phyloP scores from a whole-genome alignment of 2,888 invertebrate species.

The Latrodectus hesperus region DNA sequence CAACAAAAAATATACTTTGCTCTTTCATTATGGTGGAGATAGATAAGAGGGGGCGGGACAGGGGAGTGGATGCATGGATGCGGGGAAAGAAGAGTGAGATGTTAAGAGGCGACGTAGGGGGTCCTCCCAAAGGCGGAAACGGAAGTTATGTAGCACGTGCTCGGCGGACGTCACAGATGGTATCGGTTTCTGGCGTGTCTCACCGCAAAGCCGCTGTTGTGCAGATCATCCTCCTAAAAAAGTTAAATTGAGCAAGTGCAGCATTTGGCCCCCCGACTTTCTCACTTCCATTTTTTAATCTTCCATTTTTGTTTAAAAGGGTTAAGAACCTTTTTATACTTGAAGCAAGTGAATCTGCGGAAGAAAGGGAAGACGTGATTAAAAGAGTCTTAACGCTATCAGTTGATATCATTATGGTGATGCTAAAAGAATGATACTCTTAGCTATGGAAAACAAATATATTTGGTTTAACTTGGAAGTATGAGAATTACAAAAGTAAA shows the following conservation, averaged over 20 bases:
- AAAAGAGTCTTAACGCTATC: too few species aligned
- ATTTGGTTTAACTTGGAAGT: too few species aligned
- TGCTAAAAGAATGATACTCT: too few species aligned
- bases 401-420: too few species aligned
- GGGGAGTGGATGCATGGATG: conserved; percentile 10
- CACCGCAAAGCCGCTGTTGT: conserved; percentile 28
- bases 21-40: conserved; percentile 32
- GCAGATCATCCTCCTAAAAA: not conserved
- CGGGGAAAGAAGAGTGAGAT: conserved; percentile 19
- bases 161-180: conserved; percentile 65
- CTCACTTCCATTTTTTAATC: not conserved
- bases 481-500: too few species aligned
- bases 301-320: not conserved
- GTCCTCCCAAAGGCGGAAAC: conserved; percentile 51
- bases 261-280: conserved; percentile 2
- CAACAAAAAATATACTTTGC: conserved; percentile 16
- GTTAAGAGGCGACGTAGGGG: conserved; percentile 61
- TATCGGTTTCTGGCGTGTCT: conserved; percentile 41
- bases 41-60: conserved; percentile 43
- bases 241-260: not conserved
- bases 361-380: not conserved
- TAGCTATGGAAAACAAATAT: too few species aligned
- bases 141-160: conserved; percentile 66
- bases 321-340: not conserved
- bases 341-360: not conserved